These are phyloP conservation scores for Rachycentron canadum DNA, from an alignment of 2,797 vertebrate genomes.

Conservation along the genomic window DNA sequence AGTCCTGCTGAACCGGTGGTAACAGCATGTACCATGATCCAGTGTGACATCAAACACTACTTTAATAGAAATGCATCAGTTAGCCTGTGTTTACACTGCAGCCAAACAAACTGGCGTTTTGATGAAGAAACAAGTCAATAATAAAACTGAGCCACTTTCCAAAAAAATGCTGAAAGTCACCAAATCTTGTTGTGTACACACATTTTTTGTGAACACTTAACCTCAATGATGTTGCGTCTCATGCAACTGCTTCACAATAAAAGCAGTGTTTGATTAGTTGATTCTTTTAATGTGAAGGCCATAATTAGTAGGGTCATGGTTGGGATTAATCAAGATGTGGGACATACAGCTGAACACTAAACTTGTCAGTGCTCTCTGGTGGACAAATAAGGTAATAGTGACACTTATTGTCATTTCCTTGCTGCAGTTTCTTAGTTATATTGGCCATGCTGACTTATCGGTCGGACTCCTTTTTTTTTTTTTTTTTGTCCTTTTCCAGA, in stretches of 20 bases:
- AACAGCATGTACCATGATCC: neutral
- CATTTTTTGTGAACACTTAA: no score
- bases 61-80: neutral
- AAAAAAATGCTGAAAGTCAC: neutral
- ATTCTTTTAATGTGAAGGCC: slow-evolving; percentile 13
- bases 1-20: neutral
- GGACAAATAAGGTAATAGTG: slow-evolving; percentile 8
- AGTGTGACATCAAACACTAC: neutral
- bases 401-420: neutral
- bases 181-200: neutral
- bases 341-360: neutral
- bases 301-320: neutral
- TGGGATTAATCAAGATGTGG: neutral
- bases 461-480: neutral
- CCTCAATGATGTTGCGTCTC: neutral
- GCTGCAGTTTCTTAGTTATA: neutral
- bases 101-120: slow-evolving; percentile 11
- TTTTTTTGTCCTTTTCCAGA: neutral
- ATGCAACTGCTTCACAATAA: neutral
- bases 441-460: neutral
- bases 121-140: neutral
- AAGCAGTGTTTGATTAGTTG: neutral
- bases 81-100: neutral
- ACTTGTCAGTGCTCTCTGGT: slow-evolving; percentile 33
- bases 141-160: neutral